Evolutionary conservation across 2,113 vertebrate species (phyloP).

Genomic region (Sprattus sprattus): DNA sequence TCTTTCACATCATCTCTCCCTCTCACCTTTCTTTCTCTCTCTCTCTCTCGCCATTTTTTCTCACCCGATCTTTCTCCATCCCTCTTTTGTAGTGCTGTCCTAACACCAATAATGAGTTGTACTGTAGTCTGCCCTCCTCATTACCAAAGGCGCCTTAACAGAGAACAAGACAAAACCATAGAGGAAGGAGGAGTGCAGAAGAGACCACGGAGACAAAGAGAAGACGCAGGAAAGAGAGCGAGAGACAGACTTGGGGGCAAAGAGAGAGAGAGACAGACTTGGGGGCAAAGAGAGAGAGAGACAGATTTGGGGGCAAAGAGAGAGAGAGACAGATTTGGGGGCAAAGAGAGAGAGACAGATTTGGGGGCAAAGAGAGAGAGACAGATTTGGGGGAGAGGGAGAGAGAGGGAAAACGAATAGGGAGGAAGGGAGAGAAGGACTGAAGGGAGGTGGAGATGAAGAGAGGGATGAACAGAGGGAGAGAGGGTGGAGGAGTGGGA

Average conservation of each 20-base stretch:
- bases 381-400: not conserved
- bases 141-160: no score
- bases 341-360: not conserved
- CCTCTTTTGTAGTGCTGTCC: not conserved
- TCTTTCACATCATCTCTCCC: not conserved
- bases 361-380: not conserved
- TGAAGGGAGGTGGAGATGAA: not conserved
- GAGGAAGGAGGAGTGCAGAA: no score
- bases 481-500: conserved; percentile 39
- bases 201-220: not conserved
- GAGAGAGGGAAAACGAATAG: not conserved
- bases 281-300: not conserved
- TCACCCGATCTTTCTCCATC: conserved; percentile 18
- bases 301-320: conserved; percentile 18
- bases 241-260: conserved; percentile 37
- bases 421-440: no score
- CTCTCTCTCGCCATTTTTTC: conserved; percentile 43
- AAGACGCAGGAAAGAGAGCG: not conserved
- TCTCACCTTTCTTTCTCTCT: conserved; percentile 43
- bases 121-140: no score
- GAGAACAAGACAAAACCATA: no score
- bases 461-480: conserved; percentile 31
- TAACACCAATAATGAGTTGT: no score
- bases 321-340: conserved; percentile 46
- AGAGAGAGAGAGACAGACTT: not conserved